Evolutionary conservation across 2,113 vertebrate genomes (phyloP).

Genomic region (Silurus meridionalis): DNA sequence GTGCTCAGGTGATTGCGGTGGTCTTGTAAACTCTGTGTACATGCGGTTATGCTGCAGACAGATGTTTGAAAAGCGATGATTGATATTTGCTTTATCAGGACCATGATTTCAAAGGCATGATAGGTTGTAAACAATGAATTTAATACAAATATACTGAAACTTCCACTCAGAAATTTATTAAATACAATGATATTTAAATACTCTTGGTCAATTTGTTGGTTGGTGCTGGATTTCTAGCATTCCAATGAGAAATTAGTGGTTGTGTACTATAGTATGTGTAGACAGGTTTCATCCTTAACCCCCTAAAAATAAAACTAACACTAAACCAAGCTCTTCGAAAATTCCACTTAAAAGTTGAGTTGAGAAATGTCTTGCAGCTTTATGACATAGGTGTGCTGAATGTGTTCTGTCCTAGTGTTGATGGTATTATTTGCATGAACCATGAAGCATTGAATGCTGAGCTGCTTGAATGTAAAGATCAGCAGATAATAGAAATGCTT

Average conservation of each 20-base stretch:
- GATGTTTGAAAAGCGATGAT: constrained; percentile 17
- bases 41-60: background rate
- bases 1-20: background rate
- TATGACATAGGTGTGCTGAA: background rate
- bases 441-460: background rate
- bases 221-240: too few relatives aligned
- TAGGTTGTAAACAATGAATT: background rate
- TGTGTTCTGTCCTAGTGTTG: background rate
- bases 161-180: background rate
- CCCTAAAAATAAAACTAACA: background rate
- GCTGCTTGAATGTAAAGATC: background rate
- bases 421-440: background rate
- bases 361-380: background rate
- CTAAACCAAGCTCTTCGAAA: background rate
- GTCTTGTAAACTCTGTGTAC: background rate
- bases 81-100: background rate
- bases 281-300: background rate
- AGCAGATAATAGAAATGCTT: background rate
- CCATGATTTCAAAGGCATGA: background rate
- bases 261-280: background rate
- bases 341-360: background rate
- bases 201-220: too few relatives aligned
- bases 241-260: too few relatives aligned
- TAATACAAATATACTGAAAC: background rate
- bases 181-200: background rate